phyloP scores from a whole-genome alignment of 2,113 vertebrate genomes.

The Pseudorasbora parva region DNA sequence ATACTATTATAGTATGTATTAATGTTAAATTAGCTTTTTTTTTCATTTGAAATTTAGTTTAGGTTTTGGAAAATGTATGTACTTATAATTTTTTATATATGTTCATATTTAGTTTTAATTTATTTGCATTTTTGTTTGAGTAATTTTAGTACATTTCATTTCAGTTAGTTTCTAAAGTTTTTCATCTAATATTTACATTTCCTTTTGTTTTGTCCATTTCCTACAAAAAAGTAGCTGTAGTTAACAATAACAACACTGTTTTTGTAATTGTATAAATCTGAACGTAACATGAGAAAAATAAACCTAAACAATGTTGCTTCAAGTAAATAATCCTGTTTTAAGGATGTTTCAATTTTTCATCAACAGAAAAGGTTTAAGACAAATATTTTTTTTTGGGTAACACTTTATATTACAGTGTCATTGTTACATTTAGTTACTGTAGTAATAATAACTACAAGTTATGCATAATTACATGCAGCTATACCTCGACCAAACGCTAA shows the following conservation, averaged over 20 bases:
- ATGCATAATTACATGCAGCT: no score
- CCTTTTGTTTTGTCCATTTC: no score
- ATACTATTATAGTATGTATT: neutral
- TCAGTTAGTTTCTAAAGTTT: neutral
- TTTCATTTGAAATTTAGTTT: neutral
- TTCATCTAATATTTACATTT: neutral
- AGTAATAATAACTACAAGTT: no score
- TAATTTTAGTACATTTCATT: neutral
- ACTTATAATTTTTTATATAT: no score
- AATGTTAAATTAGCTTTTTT: neutral
- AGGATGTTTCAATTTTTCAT: neutral
- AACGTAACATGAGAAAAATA: neutral
- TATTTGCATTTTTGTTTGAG: no score
- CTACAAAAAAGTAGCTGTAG: neutral
- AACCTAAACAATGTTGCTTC: neutral
- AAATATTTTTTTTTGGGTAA: no score
- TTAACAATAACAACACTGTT: neutral
- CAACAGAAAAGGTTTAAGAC: neutral
- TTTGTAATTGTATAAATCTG: neutral
- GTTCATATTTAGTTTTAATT: no score
- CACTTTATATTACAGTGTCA: no score
- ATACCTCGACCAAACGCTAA: no score
- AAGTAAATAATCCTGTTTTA: neutral
- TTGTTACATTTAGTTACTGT: no score
- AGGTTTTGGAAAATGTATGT: neutral